Conservation (phyloP, 2,797 vertebrate genomes). For the Sciaenops ocellatus region DNA sequence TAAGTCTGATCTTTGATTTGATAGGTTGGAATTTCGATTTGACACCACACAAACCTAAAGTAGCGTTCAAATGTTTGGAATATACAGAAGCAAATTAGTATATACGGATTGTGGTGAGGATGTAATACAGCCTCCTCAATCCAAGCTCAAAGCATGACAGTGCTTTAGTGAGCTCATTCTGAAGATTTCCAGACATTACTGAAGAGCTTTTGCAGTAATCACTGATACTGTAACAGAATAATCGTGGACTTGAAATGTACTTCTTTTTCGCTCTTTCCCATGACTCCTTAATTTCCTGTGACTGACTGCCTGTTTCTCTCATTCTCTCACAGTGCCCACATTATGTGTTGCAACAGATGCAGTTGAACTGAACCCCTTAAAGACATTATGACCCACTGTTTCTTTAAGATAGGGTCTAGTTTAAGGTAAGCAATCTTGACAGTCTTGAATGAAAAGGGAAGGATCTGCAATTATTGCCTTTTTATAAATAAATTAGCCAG, state of each 20-base stretch:
- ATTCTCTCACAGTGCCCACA: not conserved
- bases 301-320: constrained; percentile 5
- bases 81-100: too few relatives aligned
- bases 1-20: not conserved
- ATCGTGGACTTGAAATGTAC: constrained; percentile 9
- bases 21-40: not conserved
- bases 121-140: not conserved
- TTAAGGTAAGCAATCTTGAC: not conserved
- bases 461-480: not conserved
- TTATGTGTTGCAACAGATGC: not conserved
- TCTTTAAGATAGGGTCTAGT: not conserved
- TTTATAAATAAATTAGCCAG: not conserved
- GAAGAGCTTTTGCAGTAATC: not conserved
- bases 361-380: not conserved
- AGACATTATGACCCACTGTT: not conserved
- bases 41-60: not conserved
- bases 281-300: constrained; percentile 13
- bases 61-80: not conserved
- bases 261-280: not conserved
- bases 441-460: not conserved
- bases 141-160: not conserved
- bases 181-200: not conserved
- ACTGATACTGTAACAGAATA: constrained; percentile 3
- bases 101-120: not conserved
- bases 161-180: not conserved